Conservation (phyloP, 2,113 vertebrate genomes). For the Campylomormyrus tamandua region DNA sequence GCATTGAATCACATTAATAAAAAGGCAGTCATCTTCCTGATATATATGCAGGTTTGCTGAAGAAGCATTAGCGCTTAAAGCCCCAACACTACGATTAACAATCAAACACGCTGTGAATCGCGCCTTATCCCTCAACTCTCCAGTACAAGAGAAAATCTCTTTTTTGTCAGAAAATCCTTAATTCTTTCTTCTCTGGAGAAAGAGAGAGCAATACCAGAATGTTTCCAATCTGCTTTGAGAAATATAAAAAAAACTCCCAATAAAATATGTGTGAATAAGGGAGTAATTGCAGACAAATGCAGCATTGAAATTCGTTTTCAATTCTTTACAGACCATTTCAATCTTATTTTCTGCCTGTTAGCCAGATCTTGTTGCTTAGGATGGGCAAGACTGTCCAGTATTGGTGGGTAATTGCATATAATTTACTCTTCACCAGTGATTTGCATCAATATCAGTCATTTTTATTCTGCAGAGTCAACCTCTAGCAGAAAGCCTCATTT, state of each 20-base stretch:
- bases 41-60: slow-evolving; percentile 44
- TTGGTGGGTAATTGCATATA: slow-evolving; percentile 82
- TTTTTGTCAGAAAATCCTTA: slow-evolving; percentile 67
- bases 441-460: slow-evolving; percentile 66
- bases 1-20: slow-evolving; percentile 27
- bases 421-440: slow-evolving; percentile 79
- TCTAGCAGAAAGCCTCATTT: slow-evolving; percentile 61
- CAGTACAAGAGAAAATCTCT: slow-evolving; percentile 49
- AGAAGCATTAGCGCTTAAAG: slow-evolving; percentile 43
- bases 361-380: slow-evolving; percentile 84
- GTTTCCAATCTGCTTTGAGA: slow-evolving; percentile 87
- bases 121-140: slow-evolving; percentile 47
- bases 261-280: slow-evolving; percentile 85
- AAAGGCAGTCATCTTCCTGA: slow-evolving; percentile 28
- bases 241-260: slow-evolving; percentile 74
- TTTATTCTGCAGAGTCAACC: slow-evolving; percentile 61
- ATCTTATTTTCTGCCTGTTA: slow-evolving; percentile 96
- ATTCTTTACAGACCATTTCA: slow-evolving; percentile 88
- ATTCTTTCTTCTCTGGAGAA: slow-evolving; percentile 62
- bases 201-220: slow-evolving; percentile 67
- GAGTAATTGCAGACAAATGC: slow-evolving; percentile 89
- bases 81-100: slow-evolving; percentile 45
- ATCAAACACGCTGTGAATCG: slow-evolving; percentile 47
- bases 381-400: slow-evolving; percentile 79
- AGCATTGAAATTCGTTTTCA: slow-evolving; percentile 90